Conservation (phyloP, 2,888 invertebrate species). For the Euzophera pinguis region DNA sequence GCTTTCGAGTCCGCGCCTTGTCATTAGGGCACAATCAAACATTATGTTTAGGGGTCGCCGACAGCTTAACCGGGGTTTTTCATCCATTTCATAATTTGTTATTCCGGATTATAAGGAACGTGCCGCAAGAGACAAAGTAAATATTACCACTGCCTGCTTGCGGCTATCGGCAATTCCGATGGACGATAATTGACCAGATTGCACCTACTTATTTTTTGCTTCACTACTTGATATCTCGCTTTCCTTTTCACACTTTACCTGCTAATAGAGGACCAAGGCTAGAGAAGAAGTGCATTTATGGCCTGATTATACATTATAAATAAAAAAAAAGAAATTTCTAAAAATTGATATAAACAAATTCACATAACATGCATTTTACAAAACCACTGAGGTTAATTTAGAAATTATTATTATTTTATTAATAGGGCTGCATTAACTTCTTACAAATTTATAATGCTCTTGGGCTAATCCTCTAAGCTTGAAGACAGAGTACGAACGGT, state of each 20-base stretch:
- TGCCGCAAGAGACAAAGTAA: constrained; percentile 75
- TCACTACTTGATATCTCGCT: constrained; percentile 9
- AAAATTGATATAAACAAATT: too few species aligned
- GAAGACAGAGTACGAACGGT: neutral
- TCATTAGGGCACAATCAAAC: constrained; percentile 78
- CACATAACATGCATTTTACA: too few species aligned
- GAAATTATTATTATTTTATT: too few species aligned
- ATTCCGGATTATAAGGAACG: constrained; percentile 72
- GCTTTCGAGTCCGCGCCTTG: constrained; percentile 71
- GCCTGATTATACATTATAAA: constrained; percentile 12
- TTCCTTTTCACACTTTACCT: constrained; percentile 12
- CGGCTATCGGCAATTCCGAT: constrained; percentile 38
- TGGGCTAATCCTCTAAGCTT: too few species aligned
- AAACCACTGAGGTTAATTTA: too few species aligned
- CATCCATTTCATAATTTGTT: constrained; percentile 77
- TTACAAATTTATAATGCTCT: too few species aligned
- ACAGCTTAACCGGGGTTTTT: constrained; percentile 77
- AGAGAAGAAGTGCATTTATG: neutral
- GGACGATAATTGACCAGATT: constrained; percentile 48
- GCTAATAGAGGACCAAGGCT: constrained; percentile 6
- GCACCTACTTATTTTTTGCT: constrained; percentile 12
- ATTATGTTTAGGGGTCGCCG: constrained; percentile 78
- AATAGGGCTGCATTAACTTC: too few species aligned
- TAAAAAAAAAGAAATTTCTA: too few species aligned
- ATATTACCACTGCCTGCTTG: constrained; percentile 49